Evolutionary conservation across 2,888 invertebrate species (phyloP), one percentile per base, ranked within the genome.

Genomic region (Neoascia interrupta): DNA sequence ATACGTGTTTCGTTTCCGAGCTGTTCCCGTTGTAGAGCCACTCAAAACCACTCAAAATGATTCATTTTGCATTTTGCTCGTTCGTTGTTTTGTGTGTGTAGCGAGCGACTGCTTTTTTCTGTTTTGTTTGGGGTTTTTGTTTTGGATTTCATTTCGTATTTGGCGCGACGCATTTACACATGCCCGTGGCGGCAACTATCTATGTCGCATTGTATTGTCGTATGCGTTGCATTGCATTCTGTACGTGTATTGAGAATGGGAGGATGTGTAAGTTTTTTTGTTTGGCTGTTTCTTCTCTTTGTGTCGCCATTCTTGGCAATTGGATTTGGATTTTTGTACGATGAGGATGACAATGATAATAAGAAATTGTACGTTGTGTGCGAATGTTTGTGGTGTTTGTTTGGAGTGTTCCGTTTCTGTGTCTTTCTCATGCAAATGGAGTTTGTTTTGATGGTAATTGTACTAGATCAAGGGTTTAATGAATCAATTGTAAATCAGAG

Each of bases 1-100:
- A 23, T 18, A 11, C 2, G n/a, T 81, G 82, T 84, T 84, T 81
- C 84, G 79, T 82, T 82, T 76, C 60, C 60, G 83, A 82, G 84
- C 51, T 64, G 74, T 61, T 81, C 83, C 31, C 56, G 21, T 3
- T 41, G 16, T 5, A n/a, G 10, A 53, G n/a, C 31, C 19, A 11
- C 3, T 13, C 3, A 15, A 49, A 47, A 26, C 5, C 53, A 73
- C 73, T 79, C 66, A 47, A 34, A 16, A 15, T 61, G 70, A 61
- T 45, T 61, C 43, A 45, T 54, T 45, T 58, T 39, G 19, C 16
- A 19, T 43, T 51, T 28, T 28, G 43, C 6, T 21, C 8, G 18
- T n/a, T 16, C 5, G 11, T 36, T 69, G 45, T 60, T 49, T 56
- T 39, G 28, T 26, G n/a, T n/a, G n/a, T n/a, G n/a, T n/a, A n/a